These are phyloP conservation scores for Odocoileus virginianus DNA, from an alignment of 2,113 vertebrate species.

Conservation along the genomic window DNA sequence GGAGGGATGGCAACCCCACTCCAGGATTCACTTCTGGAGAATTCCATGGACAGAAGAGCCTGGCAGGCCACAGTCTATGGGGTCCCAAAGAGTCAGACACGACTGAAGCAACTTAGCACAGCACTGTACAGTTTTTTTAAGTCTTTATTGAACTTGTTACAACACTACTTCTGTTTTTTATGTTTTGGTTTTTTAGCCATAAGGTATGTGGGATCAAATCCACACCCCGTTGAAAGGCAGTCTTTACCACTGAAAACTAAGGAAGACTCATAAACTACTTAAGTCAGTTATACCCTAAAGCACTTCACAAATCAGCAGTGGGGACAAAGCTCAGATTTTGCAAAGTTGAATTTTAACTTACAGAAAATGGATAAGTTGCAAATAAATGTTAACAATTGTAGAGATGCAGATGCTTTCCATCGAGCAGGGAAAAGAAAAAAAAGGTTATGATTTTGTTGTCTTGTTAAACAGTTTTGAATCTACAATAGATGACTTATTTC, in stretches of 20 bases:
- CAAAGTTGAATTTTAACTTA: background rate
- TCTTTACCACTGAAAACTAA: background rate
- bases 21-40: background rate
- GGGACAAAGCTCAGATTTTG: background rate
- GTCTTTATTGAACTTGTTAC: background rate
- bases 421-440: background rate
- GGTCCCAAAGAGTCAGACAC: background rate
- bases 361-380: background rate
- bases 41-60: background rate
- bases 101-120: background rate
- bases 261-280: background rate
- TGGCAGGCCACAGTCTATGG: background rate
- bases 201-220: background rate
- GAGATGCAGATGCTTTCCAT: background rate
- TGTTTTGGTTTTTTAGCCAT: background rate
- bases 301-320: background rate
- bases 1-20: background rate
- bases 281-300: background rate
- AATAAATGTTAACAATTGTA: background rate
- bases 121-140: background rate
- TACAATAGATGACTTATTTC: background rate
- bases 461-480: background rate
- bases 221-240: background rate
- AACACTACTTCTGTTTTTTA: background rate
- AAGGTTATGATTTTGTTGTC: background rate